Base-by-base conservation (phyloP, 1,140 invertebrate species). In the Nylanderia fulva region DNA sequence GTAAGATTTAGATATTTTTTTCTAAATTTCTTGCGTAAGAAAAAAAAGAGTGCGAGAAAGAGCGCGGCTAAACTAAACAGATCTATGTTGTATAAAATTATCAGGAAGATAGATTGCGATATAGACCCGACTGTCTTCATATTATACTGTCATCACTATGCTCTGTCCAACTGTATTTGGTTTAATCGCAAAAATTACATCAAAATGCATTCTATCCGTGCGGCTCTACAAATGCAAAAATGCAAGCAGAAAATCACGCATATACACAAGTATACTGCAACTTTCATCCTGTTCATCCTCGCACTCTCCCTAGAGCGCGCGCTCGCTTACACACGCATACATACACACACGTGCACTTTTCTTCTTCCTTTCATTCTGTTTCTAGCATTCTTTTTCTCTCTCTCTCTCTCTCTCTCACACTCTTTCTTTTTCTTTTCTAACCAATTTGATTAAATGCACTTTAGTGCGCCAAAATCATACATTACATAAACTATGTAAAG, bases 111-210 rank as follows among this genome's bases (percentile, higher is more conserved):
- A 79, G 42, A 79, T 79, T 42, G 60, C 39, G 52, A 64, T 39
- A 77, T 42, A 64, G 39, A 77, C 39, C 39, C 13, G 27, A 48
- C 39, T 79, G 60, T 77, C 11, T 33, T 64, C 29, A 77, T n/a
- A n/a, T 77, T 54, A 80, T 61, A 75, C 56, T 69, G 88, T 89
- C 86, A 89, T 83, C 58, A 89, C 88, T 86, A 88, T 63, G 61
- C 15, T 77, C 85, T 87, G 88, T 83, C 88, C 58, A 87, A 90
- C 88, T 90, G 88, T 90, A 90, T 89, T 90, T 90, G 88, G 88
- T 89, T 80, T 85, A 72, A 64, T 89, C 84, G 77, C 72, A 75
- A 89, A 83, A 68, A 85, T 89, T 84, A 88, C 82, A 90, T 74
- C 72, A 90, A 90, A 75, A 89, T 90, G 89, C 88, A 85, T 45